A percentile compares a stretch with the other conserved stretches of the same genome.
Evolutionary conservation across 1,140 invertebrate genomes (phyloP).

Genomic region (Samia ricini): DNA sequence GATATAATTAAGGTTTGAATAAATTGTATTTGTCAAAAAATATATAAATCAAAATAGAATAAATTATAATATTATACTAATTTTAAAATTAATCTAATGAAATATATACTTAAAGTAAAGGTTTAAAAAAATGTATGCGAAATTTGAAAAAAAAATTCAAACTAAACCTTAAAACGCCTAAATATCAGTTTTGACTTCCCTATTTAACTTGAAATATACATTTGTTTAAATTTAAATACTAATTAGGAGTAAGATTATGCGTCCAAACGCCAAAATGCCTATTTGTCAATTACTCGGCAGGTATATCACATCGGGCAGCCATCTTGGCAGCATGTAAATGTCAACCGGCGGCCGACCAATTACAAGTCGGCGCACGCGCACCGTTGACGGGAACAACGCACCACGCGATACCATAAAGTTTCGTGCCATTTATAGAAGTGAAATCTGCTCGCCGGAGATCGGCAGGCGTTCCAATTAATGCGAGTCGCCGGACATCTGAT

Average conservation of each 20-base stretch:
- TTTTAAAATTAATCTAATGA: no score
- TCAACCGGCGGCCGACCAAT: slow-evolving; percentile 64
- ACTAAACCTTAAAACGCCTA: no score
- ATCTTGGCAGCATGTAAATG: slow-evolving; percentile 67
- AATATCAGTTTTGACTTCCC: no score
- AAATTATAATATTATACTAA: no score
- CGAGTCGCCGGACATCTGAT: slow-evolving; percentile 46
- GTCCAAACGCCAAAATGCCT: slow-evolving; percentile 2
- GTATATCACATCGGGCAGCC: slow-evolving; percentile 55
- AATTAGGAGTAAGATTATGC: not conserved
- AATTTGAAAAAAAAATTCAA: no score
- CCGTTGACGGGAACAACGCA: slow-evolving; percentile 57
- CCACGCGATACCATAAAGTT: slow-evolving; percentile 63
- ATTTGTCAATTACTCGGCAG: slow-evolving; percentile 23
- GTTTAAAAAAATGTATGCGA: no score
- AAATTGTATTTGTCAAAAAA: no score
- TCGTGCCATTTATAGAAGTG: slow-evolving; percentile 68
- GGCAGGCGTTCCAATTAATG: slow-evolving; percentile 65
- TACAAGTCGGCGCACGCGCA: slow-evolving; percentile 58
- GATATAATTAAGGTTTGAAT: no score
- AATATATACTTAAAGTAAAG: no score
- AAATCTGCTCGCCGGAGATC: slow-evolving; percentile 40
- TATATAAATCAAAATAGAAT: no score
- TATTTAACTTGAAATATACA: no score
- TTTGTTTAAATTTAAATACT: not conserved